Evolutionary conservation across 2,113 vertebrate genomes (phyloP).

Genomic region (Garra rufa): DNA sequence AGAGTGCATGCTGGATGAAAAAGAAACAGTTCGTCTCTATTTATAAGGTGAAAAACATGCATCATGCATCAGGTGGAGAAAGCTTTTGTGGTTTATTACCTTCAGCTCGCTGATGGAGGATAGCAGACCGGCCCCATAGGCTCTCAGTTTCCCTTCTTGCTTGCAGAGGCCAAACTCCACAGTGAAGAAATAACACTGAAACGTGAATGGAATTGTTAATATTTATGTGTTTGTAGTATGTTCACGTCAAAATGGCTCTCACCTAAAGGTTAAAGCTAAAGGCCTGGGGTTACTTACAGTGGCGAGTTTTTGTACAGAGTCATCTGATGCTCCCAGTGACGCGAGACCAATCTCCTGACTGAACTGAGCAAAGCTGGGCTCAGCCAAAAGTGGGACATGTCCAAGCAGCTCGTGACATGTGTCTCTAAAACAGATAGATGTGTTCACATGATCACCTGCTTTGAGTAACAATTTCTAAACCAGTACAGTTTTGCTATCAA

Average conservation of each 20-base stretch:
- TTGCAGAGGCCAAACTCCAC: constrained; percentile 98
- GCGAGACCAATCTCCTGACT: constrained; percentile 97
- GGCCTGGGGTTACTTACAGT: constrained; percentile 82
- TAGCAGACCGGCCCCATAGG: constrained; percentile 94
- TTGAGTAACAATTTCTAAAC: too few species aligned
- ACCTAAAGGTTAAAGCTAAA: neutral
- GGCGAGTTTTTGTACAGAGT: constrained; percentile 96
- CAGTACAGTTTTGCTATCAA: neutral
- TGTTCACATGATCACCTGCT: neutral
- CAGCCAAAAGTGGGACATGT: constrained; percentile 94
- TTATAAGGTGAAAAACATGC: neutral
- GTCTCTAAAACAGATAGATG: constrained; percentile 77
- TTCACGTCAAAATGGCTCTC: neutral
- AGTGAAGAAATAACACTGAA: constrained; percentile 98
- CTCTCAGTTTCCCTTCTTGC: constrained; percentile 91
- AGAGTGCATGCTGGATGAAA: constrained; percentile 88
- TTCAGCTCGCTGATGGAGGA: constrained; percentile 97
- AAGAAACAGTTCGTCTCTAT: neutral
- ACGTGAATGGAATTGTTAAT: neutral
- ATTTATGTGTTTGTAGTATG: neutral
- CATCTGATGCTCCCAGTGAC: constrained; percentile 92
- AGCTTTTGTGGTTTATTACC: constrained; percentile 70
- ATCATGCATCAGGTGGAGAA: neutral
- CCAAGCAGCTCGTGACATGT: constrained; percentile 96
- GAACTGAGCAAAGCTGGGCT: constrained; percentile 97